Base-by-base conservation (phyloP, 1,140 invertebrate genomes). In the Trachelipus rathkii region DNA sequence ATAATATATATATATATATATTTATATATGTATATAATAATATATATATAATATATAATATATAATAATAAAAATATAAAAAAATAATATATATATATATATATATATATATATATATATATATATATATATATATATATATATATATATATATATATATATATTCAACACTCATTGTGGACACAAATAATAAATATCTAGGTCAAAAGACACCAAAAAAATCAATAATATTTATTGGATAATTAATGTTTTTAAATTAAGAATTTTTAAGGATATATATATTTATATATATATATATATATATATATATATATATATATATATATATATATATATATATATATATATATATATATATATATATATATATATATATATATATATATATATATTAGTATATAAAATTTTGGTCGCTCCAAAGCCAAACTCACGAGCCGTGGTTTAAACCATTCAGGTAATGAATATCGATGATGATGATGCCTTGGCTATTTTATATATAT, bases 241-340 rank as follows among this genome's bases (percentile, higher is more conserved):
- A 33, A 33, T 33, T 33, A 33, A 33, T 33, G 33, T 33, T 33
- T 33, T 33, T 33, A 33, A 33, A 33, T 33, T 33, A 33, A 33
- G 33, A 33, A 33, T 33, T 33, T 33, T 33, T 33, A 33, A 33
- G 33, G 1, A 33, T 33, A 33, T 60, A 60, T 21, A 60, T 21
- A 60, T 60, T 3, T 60, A 60, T 60, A 60, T 60, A 60, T 60
- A 60, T 60, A 60, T 21, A 60, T 21, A 60, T 21, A 60, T 60
- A 60, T 60, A 60, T 60, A 60, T 60, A 21, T 60, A 60, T 60
- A 60, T 60, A 60, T 60, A 60, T 60, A 21, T 60, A 60, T 60
- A 60, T 60, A 60, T 60, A 60, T 60, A 60, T 60, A 60, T 60
- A 21, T 60, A 60, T 60, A 60, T 60, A 60, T 60, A 60, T 60